Base-by-base conservation (phyloP, 2,888 invertebrate species). In the Amphipoea oculea region DNA sequence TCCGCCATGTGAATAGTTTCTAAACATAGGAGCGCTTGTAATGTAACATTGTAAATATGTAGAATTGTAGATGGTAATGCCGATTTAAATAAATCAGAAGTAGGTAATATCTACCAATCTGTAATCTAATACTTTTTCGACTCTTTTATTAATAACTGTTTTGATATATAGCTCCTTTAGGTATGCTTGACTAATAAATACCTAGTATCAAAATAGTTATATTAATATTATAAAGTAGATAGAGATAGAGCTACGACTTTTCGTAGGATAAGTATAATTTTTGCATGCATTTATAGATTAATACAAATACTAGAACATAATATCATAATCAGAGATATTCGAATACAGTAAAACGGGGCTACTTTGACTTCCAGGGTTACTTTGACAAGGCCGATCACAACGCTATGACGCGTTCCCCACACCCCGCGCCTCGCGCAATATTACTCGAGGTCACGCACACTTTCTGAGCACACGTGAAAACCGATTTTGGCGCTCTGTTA, bases 1-100 rank as follows among this genome's bases (percentile, higher is more conserved):
- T 88, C 89, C 89, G 87, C 12, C 67, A 74, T 72, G 67, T 65
- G n/a, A 66, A 82, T 77, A 70, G 54, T 68, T 60, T 72, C 17
- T 63, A 51, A 63, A 60, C 36, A 60, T 67, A 54, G 5, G 17
- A 60, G 2, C 23, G n/a, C 51, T 67, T 29, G 23, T 54, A 40
- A 68, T 57, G 5, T 40, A 9, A 69, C 11, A 40, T 51, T 79
- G 40, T 65, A 17, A 36, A 6, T 36, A 48, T 54, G 36, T 45
- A 60, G 7, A 77, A 62, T 54, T 36, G 12, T 65, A 45, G 29
- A 62, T 42, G 20, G 48, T 57, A 73, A 29, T 9, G 20, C 5
- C 0, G 6, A 36, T 40, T 82, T 14, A 45, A 67, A 81, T 60
- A 14, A 67, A 23, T 45, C 4, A 40, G 36, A 36, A 23, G 20